phyloP scores from a whole-genome alignment of 2,797 vertebrate species.

The Nasua narica region DNA sequence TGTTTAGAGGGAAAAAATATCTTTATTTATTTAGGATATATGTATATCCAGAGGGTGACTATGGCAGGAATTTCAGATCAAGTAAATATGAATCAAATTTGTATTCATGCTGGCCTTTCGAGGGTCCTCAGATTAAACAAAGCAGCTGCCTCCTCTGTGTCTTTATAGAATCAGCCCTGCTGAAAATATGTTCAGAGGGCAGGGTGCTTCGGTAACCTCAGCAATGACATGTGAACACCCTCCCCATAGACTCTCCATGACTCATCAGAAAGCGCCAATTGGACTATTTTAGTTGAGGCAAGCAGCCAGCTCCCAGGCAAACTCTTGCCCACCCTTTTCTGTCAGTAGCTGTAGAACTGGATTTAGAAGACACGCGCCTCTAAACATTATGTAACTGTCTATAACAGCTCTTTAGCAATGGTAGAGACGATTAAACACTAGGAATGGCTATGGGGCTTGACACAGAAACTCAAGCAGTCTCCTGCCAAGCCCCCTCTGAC shows the following conservation, averaged over 20 bases:
- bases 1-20: neutral
- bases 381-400: constrained; percentile 9
- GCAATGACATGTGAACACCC: neutral
- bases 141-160: neutral
- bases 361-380: constrained; percentile 33
- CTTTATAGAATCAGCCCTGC: neutral
- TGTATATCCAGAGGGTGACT: neutral
- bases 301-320: neutral
- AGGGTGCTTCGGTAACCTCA: neutral
- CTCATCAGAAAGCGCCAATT: constrained; percentile 61
- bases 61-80: constrained; percentile 29
- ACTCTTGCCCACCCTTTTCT: constrained; percentile 27
- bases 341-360: constrained; percentile 1
- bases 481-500: neutral
- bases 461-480: neutral
- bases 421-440: neutral
- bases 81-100: constrained; percentile 11
- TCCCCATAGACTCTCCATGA: neutral
- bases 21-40: constrained; percentile 49
- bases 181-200: neutral
- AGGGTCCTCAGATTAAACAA: neutral
- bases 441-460: neutral
- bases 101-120: neutral
- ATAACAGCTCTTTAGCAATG: neutral
- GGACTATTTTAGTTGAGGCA: constrained; percentile 45